Conservation (phyloP, 2,113 vertebrate species). For the Pseudorectes ferrugineus region DNA sequence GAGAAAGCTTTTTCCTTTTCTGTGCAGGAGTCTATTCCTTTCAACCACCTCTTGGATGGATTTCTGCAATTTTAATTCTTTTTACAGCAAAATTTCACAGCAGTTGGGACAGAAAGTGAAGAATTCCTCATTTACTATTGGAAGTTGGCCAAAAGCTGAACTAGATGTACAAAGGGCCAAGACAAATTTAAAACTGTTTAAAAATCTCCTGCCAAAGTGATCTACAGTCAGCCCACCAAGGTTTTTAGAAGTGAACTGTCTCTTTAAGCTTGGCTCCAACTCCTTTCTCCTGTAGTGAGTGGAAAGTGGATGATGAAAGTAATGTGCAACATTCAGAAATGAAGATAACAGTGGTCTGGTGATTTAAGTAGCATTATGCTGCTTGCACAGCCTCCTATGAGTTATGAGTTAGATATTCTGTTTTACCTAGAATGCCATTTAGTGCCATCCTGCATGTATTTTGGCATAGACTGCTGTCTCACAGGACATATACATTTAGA, state of each 20-base stretch:
- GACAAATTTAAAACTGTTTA: not conserved
- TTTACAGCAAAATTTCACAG: slow-evolving; percentile 8
- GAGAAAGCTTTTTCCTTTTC: not conserved
- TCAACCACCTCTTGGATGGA: not conserved
- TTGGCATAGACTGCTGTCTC: not conserved
- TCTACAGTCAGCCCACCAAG: not conserved
- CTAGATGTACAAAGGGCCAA: not conserved
- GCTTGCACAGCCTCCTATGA: not conserved
- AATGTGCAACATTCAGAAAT: not conserved
- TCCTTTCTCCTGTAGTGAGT: not conserved
- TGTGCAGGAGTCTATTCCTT: not conserved
- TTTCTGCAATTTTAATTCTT: not conserved
- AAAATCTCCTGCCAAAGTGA: not conserved
- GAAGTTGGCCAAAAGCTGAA: not conserved
- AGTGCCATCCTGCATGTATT: not conserved
- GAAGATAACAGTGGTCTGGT: not conserved
- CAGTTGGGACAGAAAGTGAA: not conserved
- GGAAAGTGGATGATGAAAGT: not conserved
- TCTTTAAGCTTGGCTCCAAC: not conserved
- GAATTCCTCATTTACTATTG: not conserved
- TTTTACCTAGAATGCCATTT: not conserved
- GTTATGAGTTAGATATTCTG: not conserved
- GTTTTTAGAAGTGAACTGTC: not conserved
- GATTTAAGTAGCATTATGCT: not conserved
- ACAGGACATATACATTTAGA: not conserved